Evolutionary conservation across 2,888 invertebrate species (phyloP).

Genomic region (Drosophila borborema): DNA sequence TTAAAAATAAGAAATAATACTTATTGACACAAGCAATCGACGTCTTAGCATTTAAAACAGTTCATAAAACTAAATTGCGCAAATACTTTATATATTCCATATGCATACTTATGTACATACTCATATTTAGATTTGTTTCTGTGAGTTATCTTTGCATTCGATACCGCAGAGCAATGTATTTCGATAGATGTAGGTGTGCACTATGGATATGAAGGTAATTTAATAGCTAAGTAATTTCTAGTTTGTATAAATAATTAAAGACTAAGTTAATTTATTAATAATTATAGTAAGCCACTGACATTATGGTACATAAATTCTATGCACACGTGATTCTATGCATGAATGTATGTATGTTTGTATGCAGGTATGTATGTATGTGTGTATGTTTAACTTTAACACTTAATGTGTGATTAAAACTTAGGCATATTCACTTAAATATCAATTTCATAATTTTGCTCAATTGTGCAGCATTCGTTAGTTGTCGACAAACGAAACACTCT

Average conservation of each 20-base stretch:
- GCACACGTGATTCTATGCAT: slow-evolving; percentile 14
- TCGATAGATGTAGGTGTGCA: slow-evolving; percentile 14
- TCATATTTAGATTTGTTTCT: slow-evolving; percentile 2
- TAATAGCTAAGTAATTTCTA: slow-evolving; percentile 41
- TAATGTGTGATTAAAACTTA: slow-evolving; percentile 21
- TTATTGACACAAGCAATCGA: slow-evolving; percentile 53
- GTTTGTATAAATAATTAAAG: slow-evolving; percentile 33
- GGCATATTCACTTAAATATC: slow-evolving; percentile 17
- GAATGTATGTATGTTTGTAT: slow-evolving; percentile 5
- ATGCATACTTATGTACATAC: slow-evolving; percentile 23
- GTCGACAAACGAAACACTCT: slow-evolving; percentile 15
- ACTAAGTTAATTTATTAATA: slow-evolving; percentile 37
- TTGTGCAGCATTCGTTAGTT: slow-evolving; percentile 9
- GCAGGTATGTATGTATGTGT: slow-evolving; percentile 19
- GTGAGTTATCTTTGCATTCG: slow-evolving; percentile 11
- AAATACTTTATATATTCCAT: slow-evolving; percentile 31
- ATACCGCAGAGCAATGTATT: slow-evolving; percentile 21
- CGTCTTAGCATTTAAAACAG: slow-evolving; percentile 29
- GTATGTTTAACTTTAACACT: slow-evolving; percentile 9
- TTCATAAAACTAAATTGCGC: slow-evolving; percentile 25
- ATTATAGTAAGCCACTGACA: slow-evolving; percentile 41
- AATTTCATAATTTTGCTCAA: slow-evolving; percentile 23
- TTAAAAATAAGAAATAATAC: slow-evolving; percentile 34
- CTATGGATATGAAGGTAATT: slow-evolving; percentile 24
- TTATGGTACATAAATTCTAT: slow-evolving; percentile 24